Evolutionary conservation across 2,797 vertebrate species (phyloP).

Genomic region (Platyrinchus mystaceus): DNA sequence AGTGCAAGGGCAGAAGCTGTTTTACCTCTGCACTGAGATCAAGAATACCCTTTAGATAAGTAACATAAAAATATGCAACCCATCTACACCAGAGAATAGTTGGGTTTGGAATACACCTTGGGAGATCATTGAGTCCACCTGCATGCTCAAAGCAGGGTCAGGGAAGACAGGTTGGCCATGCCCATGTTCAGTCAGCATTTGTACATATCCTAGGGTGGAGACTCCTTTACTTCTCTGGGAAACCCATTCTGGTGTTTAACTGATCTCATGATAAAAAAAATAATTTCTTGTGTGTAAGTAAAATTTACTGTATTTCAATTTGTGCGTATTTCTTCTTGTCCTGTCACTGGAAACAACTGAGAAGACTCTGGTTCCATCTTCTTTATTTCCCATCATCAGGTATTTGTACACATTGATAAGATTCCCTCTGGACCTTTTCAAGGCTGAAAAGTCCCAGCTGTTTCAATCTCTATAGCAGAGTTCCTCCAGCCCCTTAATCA

Average conservation of each 20-base stretch:
- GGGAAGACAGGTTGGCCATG: neutral
- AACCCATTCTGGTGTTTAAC: neutral
- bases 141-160: neutral
- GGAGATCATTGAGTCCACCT: neutral
- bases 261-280: rapidly evolving
- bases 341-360: neutral
- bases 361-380: neutral
- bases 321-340: neutral
- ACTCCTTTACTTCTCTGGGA: neutral
- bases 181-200: neutral
- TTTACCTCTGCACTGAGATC: neutral
- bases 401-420: neutral
- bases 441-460: neutral
- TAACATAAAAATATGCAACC: neutral
- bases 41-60: neutral
- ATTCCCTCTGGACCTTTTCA: neutral
- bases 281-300: neutral
- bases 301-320: neutral
- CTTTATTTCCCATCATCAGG: neutral
- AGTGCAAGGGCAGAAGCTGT: neutral
- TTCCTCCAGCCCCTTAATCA: neutral
- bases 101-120: neutral
- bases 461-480: neutral
- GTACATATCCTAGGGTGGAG: neutral
- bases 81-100: neutral